phyloP scores from a whole-genome alignment of 2,113 vertebrate species.

The Candoia aspera region DNA sequence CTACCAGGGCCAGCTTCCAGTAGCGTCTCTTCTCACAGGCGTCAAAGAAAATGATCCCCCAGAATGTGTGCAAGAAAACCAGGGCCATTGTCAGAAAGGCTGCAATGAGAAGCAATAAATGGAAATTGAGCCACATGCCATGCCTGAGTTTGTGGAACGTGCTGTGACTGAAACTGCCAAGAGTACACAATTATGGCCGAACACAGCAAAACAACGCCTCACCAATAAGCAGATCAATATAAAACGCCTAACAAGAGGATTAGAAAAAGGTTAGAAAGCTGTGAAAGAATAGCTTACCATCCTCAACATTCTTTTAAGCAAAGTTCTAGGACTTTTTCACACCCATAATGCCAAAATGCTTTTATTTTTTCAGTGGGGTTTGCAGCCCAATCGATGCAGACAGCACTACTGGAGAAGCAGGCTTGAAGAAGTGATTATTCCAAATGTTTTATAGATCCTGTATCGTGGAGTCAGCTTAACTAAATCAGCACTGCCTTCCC shows the following conservation, averaged over 20 bases:
- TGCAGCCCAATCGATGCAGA: not conserved
- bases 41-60: conserved; percentile 81
- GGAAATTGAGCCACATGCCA: not conserved
- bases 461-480: not conserved
- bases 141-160: not conserved
- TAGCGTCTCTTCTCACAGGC: conserved; percentile 73
- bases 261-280: not conserved
- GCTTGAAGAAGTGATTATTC: not conserved
- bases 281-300: not conserved
- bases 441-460: not conserved
- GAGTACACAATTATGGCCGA: too few species aligned
- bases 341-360: not conserved
- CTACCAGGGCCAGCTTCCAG: conserved; percentile 71
- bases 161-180: not conserved
- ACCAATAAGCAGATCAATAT: too few species aligned
- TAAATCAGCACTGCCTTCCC: not conserved
- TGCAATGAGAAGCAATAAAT: conserved; percentile 41
- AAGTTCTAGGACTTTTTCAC: not conserved
- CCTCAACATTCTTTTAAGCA: not conserved
- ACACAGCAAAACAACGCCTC: too few species aligned
- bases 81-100: conserved; percentile 79
- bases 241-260: not conserved
- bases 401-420: not conserved
- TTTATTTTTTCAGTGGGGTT: too few species aligned
- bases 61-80: conserved; percentile 79